Evolutionary conservation across 2,888 invertebrate genomes (phyloP).

Genomic region (Acronicta leporina): DNA sequence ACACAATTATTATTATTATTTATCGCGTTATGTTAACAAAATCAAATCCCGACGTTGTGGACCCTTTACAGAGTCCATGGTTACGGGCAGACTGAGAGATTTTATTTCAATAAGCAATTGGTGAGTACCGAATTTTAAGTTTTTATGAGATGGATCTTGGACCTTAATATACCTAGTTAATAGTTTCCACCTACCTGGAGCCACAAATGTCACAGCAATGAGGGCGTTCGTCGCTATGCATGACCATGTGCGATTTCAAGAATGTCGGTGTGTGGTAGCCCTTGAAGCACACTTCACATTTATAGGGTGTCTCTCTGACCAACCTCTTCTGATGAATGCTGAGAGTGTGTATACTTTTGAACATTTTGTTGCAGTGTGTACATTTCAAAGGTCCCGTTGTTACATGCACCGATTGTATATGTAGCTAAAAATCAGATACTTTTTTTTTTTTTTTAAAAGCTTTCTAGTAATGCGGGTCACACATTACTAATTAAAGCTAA

Average conservation of each 20-base stretch:
- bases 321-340: slow-evolving; percentile 56
- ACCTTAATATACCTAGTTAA: too few species aligned
- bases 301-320: slow-evolving; percentile 52
- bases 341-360: slow-evolving; percentile 61
- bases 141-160: too few species aligned
- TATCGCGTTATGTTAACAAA: too few species aligned
- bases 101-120: too few species aligned
- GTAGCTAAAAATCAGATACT: slow-evolving; percentile 52
- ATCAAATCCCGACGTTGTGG: too few species aligned
- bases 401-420: slow-evolving; percentile 53
- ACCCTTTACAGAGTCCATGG: too few species aligned
- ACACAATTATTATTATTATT: too few species aligned
- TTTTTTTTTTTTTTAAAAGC: too few species aligned
- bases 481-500: too few species aligned
- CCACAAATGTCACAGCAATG: slow-evolving; percentile 66
- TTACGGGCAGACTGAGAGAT: too few species aligned
- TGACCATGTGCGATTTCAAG: slow-evolving; percentile 67
- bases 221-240: slow-evolving; percentile 68
- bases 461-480: too few species aligned
- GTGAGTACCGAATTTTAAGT: too few species aligned
- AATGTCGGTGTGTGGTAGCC: slow-evolving; percentile 45
- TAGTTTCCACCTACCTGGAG: slow-evolving; percentile 27
- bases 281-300: slow-evolving; percentile 69
- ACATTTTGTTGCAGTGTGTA: slow-evolving; percentile 67
- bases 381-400: slow-evolving; percentile 59